phyloP scores from a whole-genome alignment of 1,140 invertebrate genomes.

The Mesaphorura yosii region DNA sequence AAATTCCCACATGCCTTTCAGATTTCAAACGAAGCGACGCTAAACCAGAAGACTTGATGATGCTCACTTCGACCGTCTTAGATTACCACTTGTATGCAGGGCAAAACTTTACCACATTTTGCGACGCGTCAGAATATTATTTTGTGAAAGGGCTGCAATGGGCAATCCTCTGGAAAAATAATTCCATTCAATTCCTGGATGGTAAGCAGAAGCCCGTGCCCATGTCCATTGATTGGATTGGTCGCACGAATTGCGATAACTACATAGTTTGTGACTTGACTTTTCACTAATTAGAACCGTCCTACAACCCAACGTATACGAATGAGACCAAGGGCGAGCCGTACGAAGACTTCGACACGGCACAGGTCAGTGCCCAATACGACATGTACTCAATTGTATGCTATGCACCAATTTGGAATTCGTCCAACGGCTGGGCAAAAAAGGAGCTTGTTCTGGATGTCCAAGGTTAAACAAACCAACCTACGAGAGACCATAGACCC shows the following conservation, averaged over 20 bases:
- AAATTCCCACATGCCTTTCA: no score
- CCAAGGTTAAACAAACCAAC: slow-evolving; percentile 11
- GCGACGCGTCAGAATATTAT: slow-evolving; percentile 15
- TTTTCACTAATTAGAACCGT: not conserved
- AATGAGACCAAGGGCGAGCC: no score
- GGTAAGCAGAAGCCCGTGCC: not conserved
- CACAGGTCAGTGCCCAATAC: not conserved
- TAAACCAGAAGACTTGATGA: slow-evolving; percentile 1
- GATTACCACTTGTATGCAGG: slow-evolving; percentile 9
- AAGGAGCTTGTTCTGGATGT: slow-evolving; percentile 1
- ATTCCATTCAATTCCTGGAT: slow-evolving; percentile 1
- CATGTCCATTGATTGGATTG: no score
- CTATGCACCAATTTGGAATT: slow-evolving; percentile 24
- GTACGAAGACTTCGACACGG: slow-evolving; percentile 7
- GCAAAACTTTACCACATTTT: slow-evolving; percentile 14
- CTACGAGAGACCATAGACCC: not conserved
- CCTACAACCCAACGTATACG: not conserved
- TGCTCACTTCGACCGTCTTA: not conserved
- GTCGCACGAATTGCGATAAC: not conserved
- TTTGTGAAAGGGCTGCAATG: slow-evolving; percentile 19
- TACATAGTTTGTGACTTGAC: not conserved
- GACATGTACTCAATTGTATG: slow-evolving; percentile 17
- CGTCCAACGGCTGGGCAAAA: slow-evolving; percentile 14
- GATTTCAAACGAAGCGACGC: not conserved
- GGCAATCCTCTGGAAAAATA: slow-evolving; percentile 20